Evolutionary conservation across 2,113 vertebrate genomes (phyloP).

Genomic region (Anolis carolinensis): DNA sequence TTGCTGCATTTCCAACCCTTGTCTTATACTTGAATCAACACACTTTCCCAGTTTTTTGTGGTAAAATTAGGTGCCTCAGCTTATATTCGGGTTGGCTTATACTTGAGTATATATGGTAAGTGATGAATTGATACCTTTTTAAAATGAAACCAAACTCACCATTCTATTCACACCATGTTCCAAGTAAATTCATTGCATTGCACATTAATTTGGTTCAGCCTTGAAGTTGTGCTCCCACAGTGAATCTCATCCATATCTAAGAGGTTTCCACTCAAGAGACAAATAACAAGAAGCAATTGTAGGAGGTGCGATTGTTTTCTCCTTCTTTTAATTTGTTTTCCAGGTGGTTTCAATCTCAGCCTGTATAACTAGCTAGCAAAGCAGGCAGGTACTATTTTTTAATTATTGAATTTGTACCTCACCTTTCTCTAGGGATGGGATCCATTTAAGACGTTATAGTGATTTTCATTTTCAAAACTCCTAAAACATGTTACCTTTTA

Average conservation of each 20-base stretch:
- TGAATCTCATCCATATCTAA: conserved; percentile 10
- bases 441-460: too few relatives aligned
- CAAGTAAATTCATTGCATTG: not conserved
- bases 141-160: not conserved
- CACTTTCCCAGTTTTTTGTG: too few relatives aligned
- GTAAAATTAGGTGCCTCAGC: too few relatives aligned
- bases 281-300: not conserved
- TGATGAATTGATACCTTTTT: too few relatives aligned
- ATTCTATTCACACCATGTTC: not conserved
- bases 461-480: too few relatives aligned
- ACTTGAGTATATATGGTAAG: too few relatives aligned
- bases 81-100: too few relatives aligned
- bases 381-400: not conserved
- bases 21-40: too few relatives aligned
- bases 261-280: not conserved
- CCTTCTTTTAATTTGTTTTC: not conserved
- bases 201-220: not conserved
- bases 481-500: too few relatives aligned
- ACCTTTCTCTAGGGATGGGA: not conserved
- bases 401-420: not conserved
- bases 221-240: not conserved
- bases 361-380: not conserved
- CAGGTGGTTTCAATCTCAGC: not conserved
- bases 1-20: too few relatives aligned
- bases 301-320: not conserved